Base-by-base conservation (phyloP, 2,888 invertebrate genomes). In the Atherix ibis region DNA sequence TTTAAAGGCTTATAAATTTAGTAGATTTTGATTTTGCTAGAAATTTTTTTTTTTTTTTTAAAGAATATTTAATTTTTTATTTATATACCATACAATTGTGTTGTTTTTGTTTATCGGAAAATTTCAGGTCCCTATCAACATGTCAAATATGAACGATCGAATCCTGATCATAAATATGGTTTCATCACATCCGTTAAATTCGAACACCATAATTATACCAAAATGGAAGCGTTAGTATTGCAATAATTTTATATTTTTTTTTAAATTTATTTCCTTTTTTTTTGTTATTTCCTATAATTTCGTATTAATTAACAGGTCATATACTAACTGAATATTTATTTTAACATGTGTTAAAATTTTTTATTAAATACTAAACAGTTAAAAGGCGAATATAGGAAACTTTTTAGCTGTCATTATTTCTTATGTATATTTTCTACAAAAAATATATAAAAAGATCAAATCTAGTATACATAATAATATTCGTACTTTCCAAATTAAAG, bases 131-230 rank as follows among this genome's bases (percentile, higher is more conserved):
- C 52, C 28, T 60, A 49, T 40, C 56, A 53, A 36, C 57, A 54
- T 38, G 44, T 56, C 27, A 59, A 56, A 51, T 50, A 52, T 34
- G 50, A 49, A 37, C 53, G 44, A 40, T 46, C 28, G 36, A 45
- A 33, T 36, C 46, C 36, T 5, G 36, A 36, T 27, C 19, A 36
- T 14, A 48, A 53, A 38, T 48, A 58, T 43, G 64, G 64, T 32
- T 66, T 67, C 44, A 39, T 61, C 17, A 53, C 56, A 25, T 55
- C 69, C 47, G 69, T 65, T 9, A 67, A 71, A 48, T 84, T 81
- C 61, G 63, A 64, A 43, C 85, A 89, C 59, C 89, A 89, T 62
- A 71, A 85, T 62, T 84, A 76, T 56, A 52, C 54, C n/a, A 67
- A 69, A 49, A 71, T 89, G 75, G 75, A 76, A 57, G 58, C 60